Conservation (phyloP, 2,113 vertebrate species). For the Odontophorus gujanensis region DNA sequence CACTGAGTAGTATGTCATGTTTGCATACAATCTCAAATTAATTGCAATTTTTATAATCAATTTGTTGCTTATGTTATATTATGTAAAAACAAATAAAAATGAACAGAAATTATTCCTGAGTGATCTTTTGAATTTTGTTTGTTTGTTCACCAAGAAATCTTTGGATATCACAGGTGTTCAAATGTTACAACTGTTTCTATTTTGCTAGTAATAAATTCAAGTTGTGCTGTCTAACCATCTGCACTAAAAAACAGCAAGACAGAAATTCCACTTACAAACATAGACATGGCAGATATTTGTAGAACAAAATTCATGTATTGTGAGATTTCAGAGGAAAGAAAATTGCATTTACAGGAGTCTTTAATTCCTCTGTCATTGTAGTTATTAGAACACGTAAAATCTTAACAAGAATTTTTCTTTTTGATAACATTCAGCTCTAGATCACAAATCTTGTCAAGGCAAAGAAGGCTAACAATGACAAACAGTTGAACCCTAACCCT, state of each 20-base stretch:
- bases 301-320: neutral
- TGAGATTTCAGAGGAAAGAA: constrained; percentile 10
- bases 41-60: neutral
- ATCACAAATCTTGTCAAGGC: constrained; percentile 44
- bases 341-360: constrained; percentile 21
- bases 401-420: constrained; percentile 33
- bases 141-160: neutral
- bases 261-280: neutral
- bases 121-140: neutral
- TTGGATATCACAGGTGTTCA: neutral
- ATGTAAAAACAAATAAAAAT: neutral
- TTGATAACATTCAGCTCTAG: constrained; percentile 32
- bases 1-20: neutral
- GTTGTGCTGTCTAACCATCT: neutral
- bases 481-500: neutral
- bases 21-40: neutral
- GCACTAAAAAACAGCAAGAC: neutral
- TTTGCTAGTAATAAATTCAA: constrained; percentile 16
- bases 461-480: constrained; percentile 24
- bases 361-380: constrained; percentile 22
- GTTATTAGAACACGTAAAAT: constrained; percentile 47
- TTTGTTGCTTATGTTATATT: neutral
- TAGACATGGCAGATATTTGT: neutral
- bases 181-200: constrained; percentile 17
- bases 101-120: neutral